Evolutionary conservation across 2,888 invertebrate species (phyloP).

Genomic region (Cryptus viduatorius): DNA sequence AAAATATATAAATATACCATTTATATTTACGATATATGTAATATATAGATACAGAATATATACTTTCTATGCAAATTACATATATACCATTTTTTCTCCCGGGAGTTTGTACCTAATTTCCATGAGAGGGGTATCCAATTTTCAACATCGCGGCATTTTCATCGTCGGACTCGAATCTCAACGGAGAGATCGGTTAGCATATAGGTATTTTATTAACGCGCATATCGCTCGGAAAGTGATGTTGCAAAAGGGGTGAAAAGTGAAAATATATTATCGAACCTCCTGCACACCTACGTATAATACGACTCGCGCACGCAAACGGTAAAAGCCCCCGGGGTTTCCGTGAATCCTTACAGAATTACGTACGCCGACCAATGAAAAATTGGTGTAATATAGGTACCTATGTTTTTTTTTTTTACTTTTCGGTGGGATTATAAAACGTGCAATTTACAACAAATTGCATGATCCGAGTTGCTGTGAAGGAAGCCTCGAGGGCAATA

Average conservation of each 20-base stretch:
- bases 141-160: too few species aligned
- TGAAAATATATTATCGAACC: conserved; percentile 9
- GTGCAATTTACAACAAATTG: neutral
- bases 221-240: neutral
- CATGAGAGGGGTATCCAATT: too few species aligned
- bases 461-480: neutral
- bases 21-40: too few species aligned
- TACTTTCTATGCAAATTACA: too few species aligned
- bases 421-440: neutral
- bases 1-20: too few species aligned
- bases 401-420: neutral
- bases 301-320: neutral
- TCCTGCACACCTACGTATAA: neutral
- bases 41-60: too few species aligned
- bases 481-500: too few species aligned
- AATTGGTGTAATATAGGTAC: neutral
- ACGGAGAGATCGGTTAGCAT: too few species aligned
- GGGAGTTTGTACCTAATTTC: too few species aligned
- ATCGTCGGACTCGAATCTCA: too few species aligned
- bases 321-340: neutral
- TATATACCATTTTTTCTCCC: too few species aligned
- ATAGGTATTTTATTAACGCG: neutral
- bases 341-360: neutral
- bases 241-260: neutral
- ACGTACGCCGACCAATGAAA: neutral